These are phyloP conservation scores for Catajapyx aquilonaris DNA, from an alignment of 1,140 invertebrate genomes.

Conservation along the genomic window DNA sequence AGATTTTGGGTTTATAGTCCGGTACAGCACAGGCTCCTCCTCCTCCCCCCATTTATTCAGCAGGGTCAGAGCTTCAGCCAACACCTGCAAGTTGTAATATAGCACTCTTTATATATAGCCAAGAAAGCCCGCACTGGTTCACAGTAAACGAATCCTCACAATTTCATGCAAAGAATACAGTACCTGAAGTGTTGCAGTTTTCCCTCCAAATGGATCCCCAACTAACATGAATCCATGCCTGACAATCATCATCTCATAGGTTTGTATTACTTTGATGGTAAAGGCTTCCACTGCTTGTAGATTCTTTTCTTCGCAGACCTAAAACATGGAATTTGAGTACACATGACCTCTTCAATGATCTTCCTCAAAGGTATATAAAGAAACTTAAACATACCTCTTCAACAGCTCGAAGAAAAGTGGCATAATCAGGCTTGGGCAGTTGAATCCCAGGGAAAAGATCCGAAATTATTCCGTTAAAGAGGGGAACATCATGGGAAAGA, in stretches of 20 bases:
- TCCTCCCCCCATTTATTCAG: slow-evolving; percentile 34
- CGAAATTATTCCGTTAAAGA: slow-evolving; percentile 78
- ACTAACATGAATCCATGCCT: slow-evolving; percentile 71
- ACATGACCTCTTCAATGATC: slow-evolving; percentile 7
- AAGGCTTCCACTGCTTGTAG: slow-evolving; percentile 50
- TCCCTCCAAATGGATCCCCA: slow-evolving; percentile 49
- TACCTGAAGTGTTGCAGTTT: slow-evolving; percentile 26
- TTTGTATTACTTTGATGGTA: slow-evolving; percentile 48
- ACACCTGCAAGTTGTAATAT: slow-evolving; percentile 22
- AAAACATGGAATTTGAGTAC: slow-evolving; percentile 8
- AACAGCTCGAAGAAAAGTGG: slow-evolving; percentile 32
- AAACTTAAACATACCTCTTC: slow-evolving; percentile 16
- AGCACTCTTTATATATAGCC: too few species aligned
- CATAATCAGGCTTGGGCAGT: slow-evolving; percentile 52
- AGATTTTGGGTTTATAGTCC: slow-evolving; percentile 76
- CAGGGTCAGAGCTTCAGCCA: slow-evolving; percentile 45
- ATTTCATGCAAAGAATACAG: background rate
- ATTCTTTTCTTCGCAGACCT: slow-evolving; percentile 34
- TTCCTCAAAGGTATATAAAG: slow-evolving; percentile 10
- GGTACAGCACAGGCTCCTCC: slow-evolving; percentile 40
- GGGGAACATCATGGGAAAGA: slow-evolving; percentile 61
- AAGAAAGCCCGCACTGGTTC: too few species aligned
- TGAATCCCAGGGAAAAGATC: slow-evolving; percentile 70
- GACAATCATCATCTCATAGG: slow-evolving; percentile 68
- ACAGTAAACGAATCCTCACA: background rate